Percentiles rank a stretch among this genome's conserved stretches.
Evolutionary conservation across 2,888 invertebrate species (phyloP).

Genomic region (Caenorhabditis sp.): DNA sequence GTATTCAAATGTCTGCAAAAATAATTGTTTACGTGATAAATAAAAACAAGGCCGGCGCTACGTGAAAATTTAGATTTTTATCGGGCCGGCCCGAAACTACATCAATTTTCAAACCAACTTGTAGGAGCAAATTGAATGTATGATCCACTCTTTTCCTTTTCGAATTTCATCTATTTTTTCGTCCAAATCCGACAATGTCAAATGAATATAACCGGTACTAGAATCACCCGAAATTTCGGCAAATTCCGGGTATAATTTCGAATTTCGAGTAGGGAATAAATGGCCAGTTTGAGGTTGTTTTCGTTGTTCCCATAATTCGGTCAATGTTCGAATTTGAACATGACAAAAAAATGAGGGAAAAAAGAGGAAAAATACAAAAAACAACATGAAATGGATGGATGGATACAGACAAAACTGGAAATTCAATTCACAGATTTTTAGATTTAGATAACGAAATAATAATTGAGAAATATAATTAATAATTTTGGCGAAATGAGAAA

Average conservation of each 20-base stretch:
- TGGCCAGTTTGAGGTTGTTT: conserved; percentile 14
- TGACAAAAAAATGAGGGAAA: neutral
- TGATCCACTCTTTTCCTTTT: conserved; percentile 17
- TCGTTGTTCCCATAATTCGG: conserved; percentile 29
- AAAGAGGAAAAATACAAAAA: neutral
- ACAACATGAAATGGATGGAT: neutral
- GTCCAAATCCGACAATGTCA: conserved; percentile 20
- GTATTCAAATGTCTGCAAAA: conserved; percentile 32
- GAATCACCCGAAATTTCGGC: conserved; percentile 28
- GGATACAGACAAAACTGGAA: conserved; percentile 4
- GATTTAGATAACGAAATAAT: conserved; percentile 3
- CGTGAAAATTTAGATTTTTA: no score
- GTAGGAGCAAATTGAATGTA: conserved; percentile 43
- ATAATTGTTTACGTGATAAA: no score
- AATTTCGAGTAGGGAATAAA: conserved; percentile 33
- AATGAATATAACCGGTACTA: conserved; percentile 27
- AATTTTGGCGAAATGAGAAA: no score
- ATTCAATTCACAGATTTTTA: no score
- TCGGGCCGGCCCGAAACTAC: no score
- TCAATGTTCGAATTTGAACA: conserved; percentile 8
- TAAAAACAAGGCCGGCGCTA: no score
- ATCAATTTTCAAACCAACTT: conserved; percentile 10
- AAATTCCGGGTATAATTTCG: conserved; percentile 36
- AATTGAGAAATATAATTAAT: no score
- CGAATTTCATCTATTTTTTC: conserved; percentile 15